phyloP scores from a whole-genome alignment of 2,888 invertebrate species.

The Leucoptera coffeella region DNA sequence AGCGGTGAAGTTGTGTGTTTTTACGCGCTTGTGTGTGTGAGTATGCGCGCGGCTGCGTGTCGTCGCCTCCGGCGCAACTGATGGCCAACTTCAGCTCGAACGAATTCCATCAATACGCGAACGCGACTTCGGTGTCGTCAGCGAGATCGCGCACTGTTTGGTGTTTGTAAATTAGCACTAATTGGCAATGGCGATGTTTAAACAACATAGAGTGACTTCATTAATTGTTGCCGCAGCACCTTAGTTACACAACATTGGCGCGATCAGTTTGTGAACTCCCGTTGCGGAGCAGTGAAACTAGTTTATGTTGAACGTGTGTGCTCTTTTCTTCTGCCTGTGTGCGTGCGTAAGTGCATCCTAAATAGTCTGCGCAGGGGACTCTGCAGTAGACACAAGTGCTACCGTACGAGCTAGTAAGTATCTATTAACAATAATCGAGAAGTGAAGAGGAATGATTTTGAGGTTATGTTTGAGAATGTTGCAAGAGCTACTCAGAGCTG shows the following conservation, averaged over 20 bases:
- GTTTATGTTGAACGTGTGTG: constrained; percentile 25
- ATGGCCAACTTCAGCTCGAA: constrained; percentile 21
- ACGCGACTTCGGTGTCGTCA: constrained; percentile 36
- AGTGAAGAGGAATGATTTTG: too few species aligned
- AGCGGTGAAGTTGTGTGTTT: too few species aligned
- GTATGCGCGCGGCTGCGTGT: constrained; percentile 23
- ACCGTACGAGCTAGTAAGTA: too few species aligned
- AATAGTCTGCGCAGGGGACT: constrained; percentile 36
- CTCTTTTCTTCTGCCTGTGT: constrained; percentile 32
- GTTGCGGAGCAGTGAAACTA: constrained; percentile 20
- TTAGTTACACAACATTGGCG: constrained; percentile 23
- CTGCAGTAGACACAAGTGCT: too few species aligned
- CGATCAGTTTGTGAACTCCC: constrained; percentile 22
- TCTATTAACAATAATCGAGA: constrained; percentile 11
- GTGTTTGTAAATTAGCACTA: constrained; percentile 46
- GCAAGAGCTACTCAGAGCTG: too few species aligned
- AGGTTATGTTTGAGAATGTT: constrained; percentile 32
- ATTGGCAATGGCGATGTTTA: constrained; percentile 41
- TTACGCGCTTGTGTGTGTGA: too few species aligned
- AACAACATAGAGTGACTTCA: constrained; percentile 34
- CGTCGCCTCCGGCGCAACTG: constrained; percentile 39
- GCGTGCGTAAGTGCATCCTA: constrained; percentile 33
- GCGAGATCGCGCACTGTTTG: constrained; percentile 31
- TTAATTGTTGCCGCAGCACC: constrained; percentile 23
- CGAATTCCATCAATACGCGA: constrained; percentile 36